phyloP scores from a whole-genome alignment of 2,888 invertebrate species.

The Chorisops tibialis region DNA sequence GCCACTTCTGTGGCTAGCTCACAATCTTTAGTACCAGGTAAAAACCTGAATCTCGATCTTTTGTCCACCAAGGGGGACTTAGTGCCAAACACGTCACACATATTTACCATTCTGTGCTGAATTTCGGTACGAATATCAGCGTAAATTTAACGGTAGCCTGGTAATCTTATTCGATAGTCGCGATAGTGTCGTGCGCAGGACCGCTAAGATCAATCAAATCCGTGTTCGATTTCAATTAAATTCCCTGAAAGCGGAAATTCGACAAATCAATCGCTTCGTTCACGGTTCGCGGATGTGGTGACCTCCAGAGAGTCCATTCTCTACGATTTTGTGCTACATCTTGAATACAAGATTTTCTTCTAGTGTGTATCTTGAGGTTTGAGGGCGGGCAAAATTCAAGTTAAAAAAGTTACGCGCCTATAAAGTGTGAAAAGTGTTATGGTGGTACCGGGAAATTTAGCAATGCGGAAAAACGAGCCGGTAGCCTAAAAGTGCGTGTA shows the following conservation, averaged over 20 bases:
- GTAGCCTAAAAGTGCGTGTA: slow-evolving; percentile 1
- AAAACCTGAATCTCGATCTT: slow-evolving; percentile 18
- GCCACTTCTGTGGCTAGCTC: slow-evolving; percentile 12
- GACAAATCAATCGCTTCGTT: not conserved
- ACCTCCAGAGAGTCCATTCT: not conserved
- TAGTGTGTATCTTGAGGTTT: not conserved
- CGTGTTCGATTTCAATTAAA: too few relatives aligned
- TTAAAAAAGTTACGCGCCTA: not conserved
- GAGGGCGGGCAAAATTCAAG: not conserved
- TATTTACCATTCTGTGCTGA: not conserved
- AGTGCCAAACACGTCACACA: slow-evolving; percentile 20
- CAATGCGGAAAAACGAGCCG: slow-evolving; percentile 16
- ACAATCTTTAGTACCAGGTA: slow-evolving; percentile 1
- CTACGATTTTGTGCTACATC: not conserved
- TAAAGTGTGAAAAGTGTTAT: slow-evolving; percentile 20
- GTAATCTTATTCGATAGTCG: not conserved
- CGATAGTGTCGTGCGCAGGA: not conserved
- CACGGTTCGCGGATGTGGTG: slow-evolving; percentile 10
- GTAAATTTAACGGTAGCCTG: not conserved
- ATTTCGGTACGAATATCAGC: not conserved
- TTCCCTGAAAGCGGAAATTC: not conserved
- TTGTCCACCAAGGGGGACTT: slow-evolving; percentile 13
- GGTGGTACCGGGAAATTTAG: not conserved
- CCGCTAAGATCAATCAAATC: not conserved
- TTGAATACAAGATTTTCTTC: not conserved